Conservation (phyloP, 2,113 vertebrate species). For the Platysteira castanea region DNA sequence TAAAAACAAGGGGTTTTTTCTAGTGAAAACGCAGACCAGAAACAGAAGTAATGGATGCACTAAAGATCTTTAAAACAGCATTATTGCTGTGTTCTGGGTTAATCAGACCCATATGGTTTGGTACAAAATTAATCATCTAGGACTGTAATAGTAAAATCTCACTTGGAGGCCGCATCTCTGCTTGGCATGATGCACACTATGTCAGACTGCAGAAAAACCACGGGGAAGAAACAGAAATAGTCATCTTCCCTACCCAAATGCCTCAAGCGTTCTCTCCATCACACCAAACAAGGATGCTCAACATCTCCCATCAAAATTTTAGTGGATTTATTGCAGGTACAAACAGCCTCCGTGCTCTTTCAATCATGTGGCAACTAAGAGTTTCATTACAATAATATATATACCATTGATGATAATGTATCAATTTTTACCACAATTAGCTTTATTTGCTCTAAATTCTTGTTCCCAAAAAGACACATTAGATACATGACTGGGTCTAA, state of each 20-base stretch:
- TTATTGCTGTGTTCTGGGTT: conserved; percentile 9
- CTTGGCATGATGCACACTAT: conserved; percentile 27
- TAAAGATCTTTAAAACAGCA: conserved; percentile 18
- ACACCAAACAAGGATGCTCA: conserved; percentile 22
- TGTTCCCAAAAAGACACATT: conserved; percentile 12
- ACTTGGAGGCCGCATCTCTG: conserved; percentile 8
- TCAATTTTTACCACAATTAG: neutral
- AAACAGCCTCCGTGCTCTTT: neutral
- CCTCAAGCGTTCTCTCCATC: conserved; percentile 4
- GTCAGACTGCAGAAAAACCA: conserved; percentile 11
- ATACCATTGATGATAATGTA: neutral
- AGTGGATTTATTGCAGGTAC: neutral
- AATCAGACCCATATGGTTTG: conserved; percentile 14
- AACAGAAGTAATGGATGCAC: neutral
- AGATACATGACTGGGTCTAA: neutral
- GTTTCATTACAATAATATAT: neutral
- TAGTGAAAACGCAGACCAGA: neutral
- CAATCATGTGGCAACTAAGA: neutral
- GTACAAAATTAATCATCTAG: conserved; percentile 51
- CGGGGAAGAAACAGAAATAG: conserved; percentile 27
- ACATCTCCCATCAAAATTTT: neutral
- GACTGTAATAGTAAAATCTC: conserved; percentile 20
- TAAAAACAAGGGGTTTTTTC: neutral
- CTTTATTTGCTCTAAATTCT: conserved; percentile 38
- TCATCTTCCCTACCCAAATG: neutral